Conservation (phyloP, 2,888 invertebrate species). For the Automeris io region DNA sequence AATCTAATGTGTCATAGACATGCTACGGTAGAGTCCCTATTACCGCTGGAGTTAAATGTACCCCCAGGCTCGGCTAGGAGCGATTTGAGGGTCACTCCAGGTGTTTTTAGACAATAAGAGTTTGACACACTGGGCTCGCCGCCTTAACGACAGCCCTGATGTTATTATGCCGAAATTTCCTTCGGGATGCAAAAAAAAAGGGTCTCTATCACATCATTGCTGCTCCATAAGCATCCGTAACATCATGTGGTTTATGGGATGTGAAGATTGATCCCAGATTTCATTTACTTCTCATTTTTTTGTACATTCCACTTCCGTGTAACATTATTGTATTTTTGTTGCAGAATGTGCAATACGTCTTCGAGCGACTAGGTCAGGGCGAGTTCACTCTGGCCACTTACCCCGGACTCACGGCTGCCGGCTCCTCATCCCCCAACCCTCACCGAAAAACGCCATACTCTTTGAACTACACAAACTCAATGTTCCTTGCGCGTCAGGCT, state of each 20-base stretch:
- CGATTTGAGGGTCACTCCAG: no score
- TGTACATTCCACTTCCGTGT: not conserved
- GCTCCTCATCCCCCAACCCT: conserved; percentile 66
- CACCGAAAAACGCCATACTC: conserved; percentile 75
- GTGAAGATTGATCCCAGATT: no score
- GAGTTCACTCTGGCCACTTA: conserved; percentile 72
- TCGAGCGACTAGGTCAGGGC: conserved; percentile 51
- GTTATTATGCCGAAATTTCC: not conserved
- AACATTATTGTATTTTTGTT: conserved; percentile 40
- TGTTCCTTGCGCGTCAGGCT: conserved; percentile 81
- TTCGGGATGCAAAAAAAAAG: not conserved
- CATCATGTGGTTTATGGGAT: no score
- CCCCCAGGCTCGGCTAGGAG: no score
- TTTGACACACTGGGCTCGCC: no score
- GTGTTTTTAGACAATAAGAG: no score
- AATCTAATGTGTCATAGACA: no score
- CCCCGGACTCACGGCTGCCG: conserved; percentile 73
- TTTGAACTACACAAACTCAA: conserved; percentile 81
- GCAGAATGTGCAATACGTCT: conserved; percentile 79
- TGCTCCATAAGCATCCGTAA: not conserved
- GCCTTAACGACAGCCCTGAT: no score
- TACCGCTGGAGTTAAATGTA: no score
- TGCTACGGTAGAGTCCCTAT: no score
- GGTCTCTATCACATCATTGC: not conserved
- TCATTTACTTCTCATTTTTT: no score